phyloP scores from a whole-genome alignment of 2,888 invertebrate species.

The Pardosa pseudoannulata region DNA sequence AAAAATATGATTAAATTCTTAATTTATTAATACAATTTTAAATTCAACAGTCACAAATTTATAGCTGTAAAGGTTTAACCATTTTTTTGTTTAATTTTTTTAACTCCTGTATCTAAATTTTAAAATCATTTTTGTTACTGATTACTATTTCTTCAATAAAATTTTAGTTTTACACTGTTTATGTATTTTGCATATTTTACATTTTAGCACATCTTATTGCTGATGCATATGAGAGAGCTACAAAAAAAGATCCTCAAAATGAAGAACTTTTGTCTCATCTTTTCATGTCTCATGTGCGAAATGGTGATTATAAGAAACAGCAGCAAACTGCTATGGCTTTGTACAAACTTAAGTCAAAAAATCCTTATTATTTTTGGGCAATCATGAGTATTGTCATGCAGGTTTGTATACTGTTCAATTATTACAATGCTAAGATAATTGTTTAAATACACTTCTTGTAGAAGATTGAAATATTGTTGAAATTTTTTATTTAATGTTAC shows the following conservation, averaged over 20 bases:
- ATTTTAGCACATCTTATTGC: conserved; percentile 91
- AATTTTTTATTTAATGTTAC: no score
- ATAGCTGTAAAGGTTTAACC: no score
- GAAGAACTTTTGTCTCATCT: conserved; percentile 95
- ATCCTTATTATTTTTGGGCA: conserved; percentile 98
- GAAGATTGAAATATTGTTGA: no score
- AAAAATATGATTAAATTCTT: no score
- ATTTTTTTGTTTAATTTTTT: no score
- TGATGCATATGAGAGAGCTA: conserved; percentile 91
- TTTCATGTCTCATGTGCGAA: conserved; percentile 96
- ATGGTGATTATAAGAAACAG: conserved; percentile 92
- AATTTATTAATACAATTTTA: no score
- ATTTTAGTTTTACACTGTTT: background rate
- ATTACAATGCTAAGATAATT: no score
- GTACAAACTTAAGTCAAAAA: conserved; percentile 93
- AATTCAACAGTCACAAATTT: no score
- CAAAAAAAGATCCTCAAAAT: conserved; percentile 88
- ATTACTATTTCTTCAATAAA: no score
- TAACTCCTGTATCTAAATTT: no score
- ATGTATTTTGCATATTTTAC: conserved; percentile 20
- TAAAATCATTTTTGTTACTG: no score
- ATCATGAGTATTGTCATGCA: conserved; percentile 98
- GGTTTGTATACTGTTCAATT: conserved; percentile 79
- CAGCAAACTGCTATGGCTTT: conserved; percentile 92
- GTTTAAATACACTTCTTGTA: no score